Percentiles rank a stretch among this genome's conserved stretches.
phyloP scores from a whole-genome alignment of 2,888 invertebrate species.

The Drosophila colorata region DNA sequence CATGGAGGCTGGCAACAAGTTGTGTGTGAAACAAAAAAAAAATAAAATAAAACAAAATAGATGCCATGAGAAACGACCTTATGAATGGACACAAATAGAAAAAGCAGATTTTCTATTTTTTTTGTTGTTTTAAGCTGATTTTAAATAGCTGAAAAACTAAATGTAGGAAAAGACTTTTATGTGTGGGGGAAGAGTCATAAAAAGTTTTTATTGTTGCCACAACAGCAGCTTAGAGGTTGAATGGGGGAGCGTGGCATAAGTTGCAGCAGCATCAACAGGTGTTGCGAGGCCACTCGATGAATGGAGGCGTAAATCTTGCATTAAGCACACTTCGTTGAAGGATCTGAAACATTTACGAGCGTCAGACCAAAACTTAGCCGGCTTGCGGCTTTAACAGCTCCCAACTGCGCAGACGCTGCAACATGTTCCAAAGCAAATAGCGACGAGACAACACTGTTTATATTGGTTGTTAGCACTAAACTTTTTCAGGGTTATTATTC shows the following conservation, averaged over 20 bases:
- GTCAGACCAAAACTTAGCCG: constrained; percentile 5
- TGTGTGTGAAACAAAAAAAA: constrained; percentile 4
- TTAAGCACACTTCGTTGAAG: constrained; percentile 58
- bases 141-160: constrained; percentile 28
- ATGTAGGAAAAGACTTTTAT: constrained; percentile 24
- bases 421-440: constrained; percentile 48
- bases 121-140: constrained; percentile 37
- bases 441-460: not conserved
- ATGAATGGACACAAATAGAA: constrained; percentile 11
- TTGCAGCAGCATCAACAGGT: constrained; percentile 64
- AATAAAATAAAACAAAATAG: constrained; percentile 36
- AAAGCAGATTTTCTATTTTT: constrained; percentile 18
- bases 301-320: constrained; percentile 79
- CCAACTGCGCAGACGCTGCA: constrained; percentile 68
- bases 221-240: constrained; percentile 15
- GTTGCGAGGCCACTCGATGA: constrained; percentile 66
- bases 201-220: constrained; percentile 57
- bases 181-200: constrained; percentile 25
- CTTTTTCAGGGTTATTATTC: no score
- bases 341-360: constrained; percentile 58
- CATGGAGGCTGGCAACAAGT: constrained; percentile 27
- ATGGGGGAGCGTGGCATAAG: constrained; percentile 5
- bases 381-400: constrained; percentile 8
- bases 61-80: constrained; percentile 18
- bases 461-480: not conserved